Percentiles rank a stretch among this genome's conserved stretches.
phyloP scores from a whole-genome alignment of 2,888 invertebrate genomes.

The Lottia scabra region DNA sequence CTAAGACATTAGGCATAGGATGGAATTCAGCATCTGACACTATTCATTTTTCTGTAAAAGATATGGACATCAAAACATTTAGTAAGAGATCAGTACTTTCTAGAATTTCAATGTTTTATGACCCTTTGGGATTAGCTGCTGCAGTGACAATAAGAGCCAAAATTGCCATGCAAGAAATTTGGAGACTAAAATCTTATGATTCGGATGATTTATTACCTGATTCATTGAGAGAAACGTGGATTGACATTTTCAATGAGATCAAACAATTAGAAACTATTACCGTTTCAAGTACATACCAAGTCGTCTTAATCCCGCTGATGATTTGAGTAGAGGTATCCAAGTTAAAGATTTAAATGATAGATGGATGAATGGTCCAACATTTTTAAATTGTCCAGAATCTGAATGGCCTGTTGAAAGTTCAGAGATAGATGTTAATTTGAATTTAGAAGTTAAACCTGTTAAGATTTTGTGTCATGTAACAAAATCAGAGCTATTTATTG shows the following conservation, averaged over 20 bases:
- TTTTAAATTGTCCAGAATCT: conserved; percentile 4
- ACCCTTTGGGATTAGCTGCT: conserved; percentile 15
- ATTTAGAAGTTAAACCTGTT: not conserved
- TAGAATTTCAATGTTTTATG: conserved; percentile 21
- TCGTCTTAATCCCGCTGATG: conserved; percentile 14
- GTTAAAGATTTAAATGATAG: conserved; percentile 1
- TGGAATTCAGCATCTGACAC: conserved; percentile 15
- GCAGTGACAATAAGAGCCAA: conserved; percentile 16
- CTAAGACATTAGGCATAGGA: not conserved
- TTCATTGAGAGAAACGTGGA: not conserved
- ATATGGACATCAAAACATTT: not conserved
- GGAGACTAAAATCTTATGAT: conserved; percentile 3
- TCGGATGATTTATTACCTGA: conserved; percentile 11
- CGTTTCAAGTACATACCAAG: conserved; percentile 11
- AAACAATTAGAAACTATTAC: not conserved
- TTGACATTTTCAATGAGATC: not conserved
- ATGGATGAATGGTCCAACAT: conserved; percentile 19
- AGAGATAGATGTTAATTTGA: conserved; percentile 3
- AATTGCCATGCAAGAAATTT: conserved; percentile 18
- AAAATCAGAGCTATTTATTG: not conserved
- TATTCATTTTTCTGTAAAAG: conserved; percentile 9
- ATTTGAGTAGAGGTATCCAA: conserved; percentile 19
- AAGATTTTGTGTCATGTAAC: not conserved
- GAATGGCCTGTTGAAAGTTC: conserved; percentile 3
- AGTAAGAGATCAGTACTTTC: conserved; percentile 16